phyloP scores from a whole-genome alignment of 2,113 vertebrate genomes.

The Dipodomys merriami region DNA sequence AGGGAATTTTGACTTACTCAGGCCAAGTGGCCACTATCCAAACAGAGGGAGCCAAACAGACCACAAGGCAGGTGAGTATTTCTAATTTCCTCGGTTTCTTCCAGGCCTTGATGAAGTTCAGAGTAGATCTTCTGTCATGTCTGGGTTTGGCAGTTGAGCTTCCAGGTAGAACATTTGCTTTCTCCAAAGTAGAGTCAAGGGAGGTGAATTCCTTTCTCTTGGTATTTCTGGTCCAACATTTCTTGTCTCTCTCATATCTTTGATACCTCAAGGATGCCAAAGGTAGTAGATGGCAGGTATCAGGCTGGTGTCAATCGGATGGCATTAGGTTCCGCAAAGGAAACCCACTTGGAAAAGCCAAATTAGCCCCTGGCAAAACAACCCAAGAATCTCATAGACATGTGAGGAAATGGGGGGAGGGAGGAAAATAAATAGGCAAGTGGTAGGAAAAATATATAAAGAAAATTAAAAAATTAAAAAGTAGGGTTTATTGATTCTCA shows the following conservation, averaged over 20 bases:
- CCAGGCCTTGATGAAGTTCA: not conserved
- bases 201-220: not conserved
- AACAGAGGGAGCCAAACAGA: not conserved
- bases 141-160: not conserved
- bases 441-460: constrained; percentile 63
- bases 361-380: not conserved
- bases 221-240: not conserved
- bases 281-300: not conserved
- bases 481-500: constrained; percentile 78
- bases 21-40: not conserved
- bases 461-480: constrained; percentile 79
- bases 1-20: not conserved
- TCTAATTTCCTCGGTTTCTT: not conserved
- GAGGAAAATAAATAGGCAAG: constrained; percentile 70
- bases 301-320: not conserved
- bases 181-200: not conserved
- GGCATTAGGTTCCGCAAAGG: constrained; percentile 9
- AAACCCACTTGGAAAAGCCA: constrained; percentile 45
- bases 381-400: constrained; percentile 11
- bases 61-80: not conserved
- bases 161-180: not conserved
- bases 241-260: not conserved
- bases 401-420: constrained; percentile 4
- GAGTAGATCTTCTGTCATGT: not conserved
- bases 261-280: not conserved